These are phyloP conservation scores for Adelges cooleyi DNA, from an alignment of 1,140 invertebrate species.

Conservation along the genomic window DNA sequence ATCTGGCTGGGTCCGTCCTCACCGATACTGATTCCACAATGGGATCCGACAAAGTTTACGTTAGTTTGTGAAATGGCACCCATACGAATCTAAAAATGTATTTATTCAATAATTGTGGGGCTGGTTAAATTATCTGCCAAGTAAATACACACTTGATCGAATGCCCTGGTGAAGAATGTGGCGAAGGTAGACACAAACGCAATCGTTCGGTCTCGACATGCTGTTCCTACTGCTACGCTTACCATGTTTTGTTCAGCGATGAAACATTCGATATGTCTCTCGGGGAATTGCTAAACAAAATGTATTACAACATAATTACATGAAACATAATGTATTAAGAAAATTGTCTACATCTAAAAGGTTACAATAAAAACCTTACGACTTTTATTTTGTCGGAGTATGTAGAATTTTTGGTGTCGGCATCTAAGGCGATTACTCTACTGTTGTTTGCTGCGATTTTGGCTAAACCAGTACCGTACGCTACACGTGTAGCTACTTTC, in stretches of 20 bases:
- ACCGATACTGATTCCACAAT: conserved; percentile 90
- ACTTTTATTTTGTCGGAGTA: conserved; percentile 85
- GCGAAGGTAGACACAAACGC: conserved; percentile 95
- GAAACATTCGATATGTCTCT: conserved; percentile 91
- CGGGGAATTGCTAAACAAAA: conserved; percentile 40
- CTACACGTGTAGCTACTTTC: conserved; percentile 77
- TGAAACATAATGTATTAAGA: not conserved
- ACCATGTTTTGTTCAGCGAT: conserved; percentile 98
- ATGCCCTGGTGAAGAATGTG: conserved; percentile 91
- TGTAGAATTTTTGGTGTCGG: conserved; percentile 97
- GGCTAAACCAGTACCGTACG: conserved; percentile 86
- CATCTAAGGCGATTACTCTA: conserved; percentile 83
- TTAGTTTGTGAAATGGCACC: conserved; percentile 97
- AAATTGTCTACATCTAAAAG: not conserved
- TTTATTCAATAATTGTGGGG: too few relatives aligned
- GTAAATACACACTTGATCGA: conserved; percentile 63
- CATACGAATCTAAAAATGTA: conserved; percentile 74
- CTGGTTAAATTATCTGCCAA: not conserved
- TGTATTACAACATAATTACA: not conserved
- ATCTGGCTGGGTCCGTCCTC: conserved; percentile 99
- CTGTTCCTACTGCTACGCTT: conserved; percentile 87
- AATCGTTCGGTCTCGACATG: conserved; percentile 76
- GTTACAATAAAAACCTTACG: conserved; percentile 44
- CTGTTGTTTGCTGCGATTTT: conserved; percentile 76
- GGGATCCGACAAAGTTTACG: conserved; percentile 89